Evolutionary conservation across 2,113 vertebrate genomes (phyloP).

Genomic region (Arenaria interpres): DNA sequence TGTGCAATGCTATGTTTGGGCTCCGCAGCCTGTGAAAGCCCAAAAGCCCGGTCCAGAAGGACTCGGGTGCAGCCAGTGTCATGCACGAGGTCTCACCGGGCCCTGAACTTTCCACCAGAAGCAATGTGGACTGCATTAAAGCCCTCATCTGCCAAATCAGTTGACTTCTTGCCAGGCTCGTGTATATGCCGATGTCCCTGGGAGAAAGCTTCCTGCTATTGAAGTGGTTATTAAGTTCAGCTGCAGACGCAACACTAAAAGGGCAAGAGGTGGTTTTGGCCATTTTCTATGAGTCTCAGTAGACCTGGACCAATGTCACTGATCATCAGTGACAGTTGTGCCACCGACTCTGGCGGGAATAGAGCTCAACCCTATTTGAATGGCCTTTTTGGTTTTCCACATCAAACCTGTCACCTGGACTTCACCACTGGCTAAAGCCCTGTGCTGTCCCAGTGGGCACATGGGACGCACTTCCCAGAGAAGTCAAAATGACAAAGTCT

Average conservation of each 20-base stretch:
- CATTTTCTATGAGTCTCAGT: accelerated
- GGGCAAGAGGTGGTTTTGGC: not conserved
- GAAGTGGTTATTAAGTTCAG: not conserved
- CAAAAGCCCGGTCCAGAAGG: not conserved
- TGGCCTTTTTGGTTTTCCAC: not conserved
- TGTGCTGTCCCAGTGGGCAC: not conserved
- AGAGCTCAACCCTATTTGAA: not conserved
- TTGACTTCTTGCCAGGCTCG: not conserved
- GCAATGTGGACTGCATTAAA: not conserved
- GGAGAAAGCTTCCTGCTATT: conserved; percentile 36
- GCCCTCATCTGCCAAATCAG: not conserved
- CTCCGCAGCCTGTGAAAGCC: accelerated
- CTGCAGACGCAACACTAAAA: not conserved
- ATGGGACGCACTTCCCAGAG: not conserved
- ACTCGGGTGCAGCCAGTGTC: accelerated
- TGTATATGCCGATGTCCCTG: not conserved
- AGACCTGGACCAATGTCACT: not conserved
- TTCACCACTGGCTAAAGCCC: not conserved
- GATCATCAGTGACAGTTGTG: no score
- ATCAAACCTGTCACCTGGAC: not conserved
- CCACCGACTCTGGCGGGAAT: not conserved
- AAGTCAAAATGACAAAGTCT: not conserved
- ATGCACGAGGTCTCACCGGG: accelerated
- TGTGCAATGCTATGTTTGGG: accelerated
- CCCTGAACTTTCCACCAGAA: not conserved